Conservation (phyloP, 2,888 invertebrate species). For the Tachina grossa region DNA sequence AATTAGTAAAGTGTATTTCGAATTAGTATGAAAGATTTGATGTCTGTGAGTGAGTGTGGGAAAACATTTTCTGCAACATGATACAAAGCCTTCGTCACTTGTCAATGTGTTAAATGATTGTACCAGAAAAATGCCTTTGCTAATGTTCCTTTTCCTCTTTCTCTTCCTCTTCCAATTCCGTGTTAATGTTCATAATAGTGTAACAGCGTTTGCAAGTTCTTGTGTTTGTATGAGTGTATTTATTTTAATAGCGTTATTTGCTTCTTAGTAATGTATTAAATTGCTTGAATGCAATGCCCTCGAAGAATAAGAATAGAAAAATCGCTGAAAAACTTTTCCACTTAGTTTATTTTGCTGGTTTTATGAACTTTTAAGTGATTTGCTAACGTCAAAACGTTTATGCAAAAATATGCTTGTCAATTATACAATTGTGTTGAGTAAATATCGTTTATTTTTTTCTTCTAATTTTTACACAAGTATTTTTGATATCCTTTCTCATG, state of each 20-base stretch:
- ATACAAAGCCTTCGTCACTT: constrained; percentile 63
- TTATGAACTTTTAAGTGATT: constrained; percentile 61
- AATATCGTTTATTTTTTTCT: constrained; percentile 2
- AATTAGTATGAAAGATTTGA: background rate
- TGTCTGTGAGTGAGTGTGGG: constrained; percentile 29
- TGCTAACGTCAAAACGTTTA: constrained; percentile 58
- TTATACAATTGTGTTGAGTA: constrained; percentile 21
- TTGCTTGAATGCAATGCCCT: constrained; percentile 21
- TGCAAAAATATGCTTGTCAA: constrained; percentile 34
- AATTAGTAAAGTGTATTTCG: no score
- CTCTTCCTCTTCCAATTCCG: constrained; percentile 7
- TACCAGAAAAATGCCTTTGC: constrained; percentile 56
- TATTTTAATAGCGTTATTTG: constrained; percentile 36
- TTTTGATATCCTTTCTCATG: constrained; percentile 4
- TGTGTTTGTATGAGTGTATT: background rate
- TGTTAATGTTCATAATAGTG: background rate
- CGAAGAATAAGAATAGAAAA: background rate
- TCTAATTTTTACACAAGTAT: background rate
- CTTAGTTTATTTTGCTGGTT: constrained; percentile 31
- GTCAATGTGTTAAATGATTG: constrained; percentile 63
- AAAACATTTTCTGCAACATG: constrained; percentile 37
- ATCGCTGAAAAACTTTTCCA: constrained; percentile 49
- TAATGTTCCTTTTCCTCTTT: constrained; percentile 1
- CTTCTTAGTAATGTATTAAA: constrained; percentile 2
- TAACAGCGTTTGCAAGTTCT: background rate